Conservation (phyloP, 2,888 invertebrate species). For the Morinoia aosen region DNA sequence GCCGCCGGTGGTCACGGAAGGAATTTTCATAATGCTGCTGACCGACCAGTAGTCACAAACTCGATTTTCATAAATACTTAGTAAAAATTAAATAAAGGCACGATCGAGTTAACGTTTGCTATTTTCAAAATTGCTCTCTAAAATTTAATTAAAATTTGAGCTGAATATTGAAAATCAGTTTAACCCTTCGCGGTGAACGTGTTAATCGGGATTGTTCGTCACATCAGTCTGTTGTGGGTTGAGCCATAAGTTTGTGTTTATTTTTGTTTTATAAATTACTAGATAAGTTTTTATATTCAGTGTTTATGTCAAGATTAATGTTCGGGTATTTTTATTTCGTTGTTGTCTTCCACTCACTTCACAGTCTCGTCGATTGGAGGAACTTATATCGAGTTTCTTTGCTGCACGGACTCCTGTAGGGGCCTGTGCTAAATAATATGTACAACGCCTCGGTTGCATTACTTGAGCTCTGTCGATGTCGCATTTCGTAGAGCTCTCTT, state of each 20-base stretch:
- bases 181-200: too few relatives aligned
- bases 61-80: too few relatives aligned
- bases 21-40: too few relatives aligned
- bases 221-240: not conserved
- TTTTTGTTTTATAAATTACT: too few relatives aligned
- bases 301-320: not conserved
- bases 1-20: too few relatives aligned
- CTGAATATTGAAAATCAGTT: too few relatives aligned
- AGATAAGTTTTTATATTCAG: not conserved
- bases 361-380: not conserved
- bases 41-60: too few relatives aligned
- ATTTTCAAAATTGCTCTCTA: too few relatives aligned
- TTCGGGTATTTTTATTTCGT: not conserved
- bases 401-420: not conserved
- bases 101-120: too few relatives aligned
- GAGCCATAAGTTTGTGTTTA: not conserved
- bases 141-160: too few relatives aligned
- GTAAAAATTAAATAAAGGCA: too few relatives aligned
- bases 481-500: not conserved
- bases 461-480: not conserved
- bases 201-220: not conserved
- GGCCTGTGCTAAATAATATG: not conserved
- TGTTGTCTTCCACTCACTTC: not conserved
- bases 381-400: not conserved
- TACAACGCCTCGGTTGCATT: not conserved